These are phyloP conservation scores for Cheilinus undulatus DNA, from an alignment of 2,113 vertebrate species.

Conservation along the genomic window DNA sequence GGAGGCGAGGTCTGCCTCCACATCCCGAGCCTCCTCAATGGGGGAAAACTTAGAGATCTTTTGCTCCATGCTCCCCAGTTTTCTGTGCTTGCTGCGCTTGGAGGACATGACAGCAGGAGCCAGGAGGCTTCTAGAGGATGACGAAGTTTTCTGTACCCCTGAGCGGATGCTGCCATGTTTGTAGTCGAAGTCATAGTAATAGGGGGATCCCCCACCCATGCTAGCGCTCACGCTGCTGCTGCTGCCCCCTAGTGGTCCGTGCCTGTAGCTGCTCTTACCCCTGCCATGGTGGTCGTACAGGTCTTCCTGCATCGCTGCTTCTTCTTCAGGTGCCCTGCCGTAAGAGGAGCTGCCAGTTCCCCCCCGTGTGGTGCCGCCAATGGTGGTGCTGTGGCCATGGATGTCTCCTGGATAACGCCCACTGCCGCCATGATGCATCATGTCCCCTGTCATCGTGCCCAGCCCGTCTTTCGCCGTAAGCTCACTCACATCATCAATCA, in stretches of 20 bases:
- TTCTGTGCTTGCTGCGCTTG: conserved; percentile 97
- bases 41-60: conserved; percentile 99
- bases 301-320: conserved; percentile 91
- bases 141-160: conserved; percentile 86
- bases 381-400: conserved; percentile 74
- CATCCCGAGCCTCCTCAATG: conserved; percentile 97
- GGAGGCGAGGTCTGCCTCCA: conserved; percentile 94
- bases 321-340: conserved; percentile 90
- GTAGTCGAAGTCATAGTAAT: conserved; percentile 91
- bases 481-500: conserved; percentile 98
- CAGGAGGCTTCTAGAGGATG: conserved; percentile 87
- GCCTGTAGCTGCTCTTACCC: conserved; percentile 89
- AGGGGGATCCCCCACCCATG: conserved; percentile 88
- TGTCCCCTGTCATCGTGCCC: conserved; percentile 83
- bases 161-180: conserved; percentile 81
- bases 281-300: conserved; percentile 93
- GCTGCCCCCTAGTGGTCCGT: conserved; percentile 85
- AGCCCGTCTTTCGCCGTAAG: conserved; percentile 93
- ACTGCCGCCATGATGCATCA: conserved; percentile 87
- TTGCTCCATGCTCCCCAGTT: conserved; percentile 94
- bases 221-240: conserved; percentile 80
- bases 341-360: conserved; percentile 89
- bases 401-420: conserved; percentile 77
- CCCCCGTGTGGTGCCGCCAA: conserved; percentile 73
- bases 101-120: conserved; percentile 92